phyloP scores from a whole-genome alignment of 1,140 invertebrate species.

The Drosophila teissieri region DNA sequence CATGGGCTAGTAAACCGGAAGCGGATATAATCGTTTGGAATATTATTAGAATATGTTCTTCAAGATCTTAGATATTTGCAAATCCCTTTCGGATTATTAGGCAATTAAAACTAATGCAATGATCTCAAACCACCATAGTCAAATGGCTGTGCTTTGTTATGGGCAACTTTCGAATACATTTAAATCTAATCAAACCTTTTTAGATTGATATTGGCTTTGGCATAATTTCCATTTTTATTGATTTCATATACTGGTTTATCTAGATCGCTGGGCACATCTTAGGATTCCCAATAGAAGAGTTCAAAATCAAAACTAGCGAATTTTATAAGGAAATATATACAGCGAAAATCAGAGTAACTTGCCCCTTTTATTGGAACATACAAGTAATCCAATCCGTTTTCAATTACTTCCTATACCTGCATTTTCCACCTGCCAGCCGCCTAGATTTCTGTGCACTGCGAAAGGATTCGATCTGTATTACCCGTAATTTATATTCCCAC shows the following conservation, averaged over 20 bases:
- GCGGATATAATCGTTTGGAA: not conserved
- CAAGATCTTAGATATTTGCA: no score
- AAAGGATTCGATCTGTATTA: slow-evolving; percentile 26
- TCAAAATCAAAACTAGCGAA: not conserved
- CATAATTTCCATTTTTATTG: not conserved
- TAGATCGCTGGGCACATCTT: not conserved
- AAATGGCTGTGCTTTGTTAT: no score
- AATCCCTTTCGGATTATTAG: not conserved
- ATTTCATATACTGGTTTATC: slow-evolving; percentile 6
- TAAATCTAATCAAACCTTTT: not conserved
- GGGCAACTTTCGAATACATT: not conserved
- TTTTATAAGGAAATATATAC: not conserved
- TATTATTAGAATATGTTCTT: no score
- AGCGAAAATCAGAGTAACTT: not conserved
- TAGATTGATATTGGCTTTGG: not conserved
- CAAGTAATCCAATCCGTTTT: slow-evolving; percentile 1
- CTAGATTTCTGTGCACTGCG: not conserved
- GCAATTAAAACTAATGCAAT: no score
- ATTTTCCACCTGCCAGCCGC: slow-evolving; percentile 54
- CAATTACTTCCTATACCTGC: slow-evolving; percentile 10
- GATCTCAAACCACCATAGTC: no score
- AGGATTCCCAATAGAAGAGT: not conserved
- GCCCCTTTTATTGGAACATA: not conserved
- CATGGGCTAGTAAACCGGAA: not conserved
- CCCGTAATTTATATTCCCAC: slow-evolving; percentile 17